phyloP scores from a whole-genome alignment of 1,140 invertebrate genomes.

The Lasioglossum albipes region DNA sequence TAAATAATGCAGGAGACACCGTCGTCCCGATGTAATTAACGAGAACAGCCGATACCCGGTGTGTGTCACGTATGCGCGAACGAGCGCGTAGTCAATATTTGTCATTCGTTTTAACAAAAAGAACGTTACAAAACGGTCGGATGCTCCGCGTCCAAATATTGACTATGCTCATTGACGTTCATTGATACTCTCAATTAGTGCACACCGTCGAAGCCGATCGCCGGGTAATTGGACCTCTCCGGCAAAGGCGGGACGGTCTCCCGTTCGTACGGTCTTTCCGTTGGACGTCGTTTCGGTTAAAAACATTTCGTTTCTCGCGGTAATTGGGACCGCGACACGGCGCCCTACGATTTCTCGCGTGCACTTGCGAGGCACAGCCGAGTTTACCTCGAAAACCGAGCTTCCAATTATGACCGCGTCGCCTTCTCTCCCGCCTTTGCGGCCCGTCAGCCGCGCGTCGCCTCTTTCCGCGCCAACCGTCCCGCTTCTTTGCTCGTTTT shows the following conservation, averaged over 20 bases:
- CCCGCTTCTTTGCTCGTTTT: background rate
- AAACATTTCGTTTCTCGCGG: constrained; percentile 38
- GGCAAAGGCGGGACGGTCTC: constrained; percentile 37
- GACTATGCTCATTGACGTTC: constrained; percentile 67
- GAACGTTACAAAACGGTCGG: constrained; percentile 68
- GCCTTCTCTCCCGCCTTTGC: constrained; percentile 11
- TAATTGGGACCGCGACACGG: constrained; percentile 20
- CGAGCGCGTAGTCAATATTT: constrained; percentile 67
- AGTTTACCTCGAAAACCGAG: background rate
- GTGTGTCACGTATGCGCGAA: constrained; percentile 63
- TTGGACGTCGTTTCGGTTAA: constrained; percentile 30
- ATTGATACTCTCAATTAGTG: constrained; percentile 69
- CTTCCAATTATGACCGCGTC: constrained; percentile 31
- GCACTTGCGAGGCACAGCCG: background rate
- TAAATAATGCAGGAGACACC: constrained; percentile 67
- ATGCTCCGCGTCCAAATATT: constrained; percentile 67
- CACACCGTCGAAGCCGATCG: constrained; percentile 65
- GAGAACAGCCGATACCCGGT: constrained; percentile 63
- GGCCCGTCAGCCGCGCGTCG: background rate
- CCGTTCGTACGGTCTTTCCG: constrained; percentile 15
- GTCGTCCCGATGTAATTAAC: constrained; percentile 67
- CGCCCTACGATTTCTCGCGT: constrained; percentile 15
- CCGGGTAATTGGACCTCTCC: constrained; percentile 61
- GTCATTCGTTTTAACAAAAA: constrained; percentile 68
- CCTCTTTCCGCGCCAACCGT: background rate